phyloP scores from a whole-genome alignment of 2,113 vertebrate species.

The Ceratotherium simum region DNA sequence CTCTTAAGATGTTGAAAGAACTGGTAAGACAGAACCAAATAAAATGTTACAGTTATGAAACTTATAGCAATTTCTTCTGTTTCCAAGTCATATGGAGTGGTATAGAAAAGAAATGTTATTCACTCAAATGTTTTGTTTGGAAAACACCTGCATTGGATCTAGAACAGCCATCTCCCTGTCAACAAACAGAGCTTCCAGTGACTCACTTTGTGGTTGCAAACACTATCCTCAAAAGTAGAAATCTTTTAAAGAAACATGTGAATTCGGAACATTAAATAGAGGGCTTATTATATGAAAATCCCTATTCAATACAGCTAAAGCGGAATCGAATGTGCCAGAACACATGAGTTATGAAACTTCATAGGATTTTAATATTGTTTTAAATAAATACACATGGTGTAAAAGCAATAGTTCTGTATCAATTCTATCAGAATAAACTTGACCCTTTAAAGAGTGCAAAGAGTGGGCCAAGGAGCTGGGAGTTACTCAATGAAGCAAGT shows the following conservation, averaged over 20 bases:
- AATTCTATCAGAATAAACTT: background rate
- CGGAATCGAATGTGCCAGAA: background rate
- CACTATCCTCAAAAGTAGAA: background rate
- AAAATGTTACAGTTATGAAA: background rate
- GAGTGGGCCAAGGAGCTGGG: background rate
- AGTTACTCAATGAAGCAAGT: background rate
- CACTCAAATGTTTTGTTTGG: constrained; percentile 22
- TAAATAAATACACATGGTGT: background rate
- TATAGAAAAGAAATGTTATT: background rate
- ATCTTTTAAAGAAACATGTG: background rate
- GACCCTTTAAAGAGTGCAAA: background rate
- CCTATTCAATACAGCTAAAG: background rate
- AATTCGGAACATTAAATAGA: background rate
- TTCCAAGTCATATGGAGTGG: background rate
- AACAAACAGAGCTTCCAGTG: background rate
- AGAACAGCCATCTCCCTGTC: background rate
- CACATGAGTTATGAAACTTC: background rate
- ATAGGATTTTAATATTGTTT: background rate
- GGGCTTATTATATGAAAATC: background rate
- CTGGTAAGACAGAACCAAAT: constrained; percentile 1
- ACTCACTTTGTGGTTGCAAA: background rate
- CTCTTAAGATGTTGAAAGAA: background rate
- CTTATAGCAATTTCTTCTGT: background rate
- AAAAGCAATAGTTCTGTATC: background rate
- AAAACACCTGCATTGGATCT: constrained; percentile 13